Evolutionary conservation across 2,888 invertebrate genomes (phyloP).

Genomic region (Chymomyza procnemis): DNA sequence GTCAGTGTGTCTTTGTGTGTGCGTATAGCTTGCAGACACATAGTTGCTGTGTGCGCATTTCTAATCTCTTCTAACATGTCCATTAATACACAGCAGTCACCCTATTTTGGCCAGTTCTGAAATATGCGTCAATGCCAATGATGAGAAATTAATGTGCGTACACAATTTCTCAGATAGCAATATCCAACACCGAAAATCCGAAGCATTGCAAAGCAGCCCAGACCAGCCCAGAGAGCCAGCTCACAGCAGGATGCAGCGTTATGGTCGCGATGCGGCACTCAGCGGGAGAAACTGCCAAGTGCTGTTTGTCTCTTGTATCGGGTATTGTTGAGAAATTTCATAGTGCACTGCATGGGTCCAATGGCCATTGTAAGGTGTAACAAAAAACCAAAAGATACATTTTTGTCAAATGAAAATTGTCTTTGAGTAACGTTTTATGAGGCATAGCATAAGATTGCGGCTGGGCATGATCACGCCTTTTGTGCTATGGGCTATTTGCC

Average conservation of each 20-base stretch:
- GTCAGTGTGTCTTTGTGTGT: conserved; percentile 8
- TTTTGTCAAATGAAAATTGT: conserved; percentile 69
- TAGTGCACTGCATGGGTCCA: conserved; percentile 63
- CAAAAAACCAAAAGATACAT: conserved; percentile 60
- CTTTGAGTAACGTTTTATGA: conserved; percentile 17
- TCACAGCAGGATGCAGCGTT: conserved; percentile 61
- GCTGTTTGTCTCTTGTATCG: background rate
- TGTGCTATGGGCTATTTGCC: background rate
- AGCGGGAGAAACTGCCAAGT: conserved; percentile 63
- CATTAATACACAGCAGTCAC: conserved; percentile 69
- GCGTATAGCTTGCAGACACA: background rate
- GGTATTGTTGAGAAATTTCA: conserved; percentile 69
- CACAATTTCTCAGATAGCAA: conserved; percentile 57
- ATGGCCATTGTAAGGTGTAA: conserved; percentile 66
- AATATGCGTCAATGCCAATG: conserved; percentile 48
- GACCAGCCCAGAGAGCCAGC: conserved; percentile 4
- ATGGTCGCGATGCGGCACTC: conserved; percentile 48
- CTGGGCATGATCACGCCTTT: background rate
- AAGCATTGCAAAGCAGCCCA: conserved; percentile 22
- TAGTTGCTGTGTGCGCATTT: conserved; percentile 25
- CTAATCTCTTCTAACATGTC: conserved; percentile 67
- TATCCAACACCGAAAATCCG: conserved; percentile 36
- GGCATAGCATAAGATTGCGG: background rate
- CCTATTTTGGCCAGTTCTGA: conserved; percentile 27
- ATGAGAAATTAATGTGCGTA: conserved; percentile 74